Base-by-base conservation (phyloP, 1,140 invertebrate species). In the Bacillus rossius region DNA sequence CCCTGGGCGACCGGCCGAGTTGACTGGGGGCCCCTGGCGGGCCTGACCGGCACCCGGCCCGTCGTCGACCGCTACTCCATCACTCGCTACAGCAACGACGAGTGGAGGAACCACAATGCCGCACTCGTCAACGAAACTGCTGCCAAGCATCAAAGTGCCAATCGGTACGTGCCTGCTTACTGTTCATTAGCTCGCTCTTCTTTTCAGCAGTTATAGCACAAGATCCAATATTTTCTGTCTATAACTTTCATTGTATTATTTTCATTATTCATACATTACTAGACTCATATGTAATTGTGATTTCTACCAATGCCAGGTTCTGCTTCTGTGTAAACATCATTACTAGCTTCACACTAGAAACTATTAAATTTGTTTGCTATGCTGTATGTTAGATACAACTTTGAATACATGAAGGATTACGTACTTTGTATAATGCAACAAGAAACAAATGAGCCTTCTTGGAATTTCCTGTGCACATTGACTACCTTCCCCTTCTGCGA, bases 11-110 rank as follows among this genome's bases (percentile, higher is more conserved):
- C 85, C 1, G 86, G 85, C 7, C 79, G 82, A 51, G 78, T 85
- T 0, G 83, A 86, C 68, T 88, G 84, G 80, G 82, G 81, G 34
- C 84, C 85, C 1, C 72, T 83, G 23, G 78, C 74, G 17, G 83
- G 78, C 4, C 72, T 88, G 58, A 88, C 86, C 1, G 86, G 86
- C 1, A 80, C 85, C 0, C 76, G 86, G 61, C 86, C 87, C 0
- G 77, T 82, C 0, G 85, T 85, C 0, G 85, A 88, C 72, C 84
- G 84, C 66, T 89, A 89, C 67, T 85, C 86, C 1, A 78, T 88
- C 17, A 85, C 86, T 10, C 76, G 81, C 57, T 87, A 79, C 65
- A 86, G 84, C 54, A 74, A 83, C 1, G 79, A 76, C 0, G 84
- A 89, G 72, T 88, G 86, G 86, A 74, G 83, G 29, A 70, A 77